These are phyloP conservation scores for Acrobasis repandana DNA, from an alignment of 2,888 invertebrate species.

Conservation along the genomic window DNA sequence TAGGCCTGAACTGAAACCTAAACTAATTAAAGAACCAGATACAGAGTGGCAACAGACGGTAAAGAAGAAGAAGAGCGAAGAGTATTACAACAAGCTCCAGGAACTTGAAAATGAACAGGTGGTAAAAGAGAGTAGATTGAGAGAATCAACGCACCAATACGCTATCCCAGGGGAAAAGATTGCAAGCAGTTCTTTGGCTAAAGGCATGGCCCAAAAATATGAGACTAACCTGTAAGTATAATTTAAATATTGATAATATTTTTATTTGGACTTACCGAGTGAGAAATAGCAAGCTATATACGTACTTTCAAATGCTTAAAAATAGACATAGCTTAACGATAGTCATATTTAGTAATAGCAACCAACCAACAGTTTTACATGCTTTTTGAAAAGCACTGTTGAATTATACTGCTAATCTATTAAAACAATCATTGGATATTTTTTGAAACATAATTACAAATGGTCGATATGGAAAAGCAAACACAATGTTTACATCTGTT, in stretches of 20 bases:
- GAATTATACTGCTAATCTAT: no score
- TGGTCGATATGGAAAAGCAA: no score
- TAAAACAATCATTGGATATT: no score
- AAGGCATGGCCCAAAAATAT: slow-evolving; percentile 94
- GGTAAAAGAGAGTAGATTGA: slow-evolving; percentile 89
- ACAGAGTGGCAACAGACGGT: slow-evolving; percentile 94
- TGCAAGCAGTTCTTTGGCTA: slow-evolving; percentile 88
- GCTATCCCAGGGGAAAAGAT: slow-evolving; percentile 93
- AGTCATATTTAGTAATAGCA: no score
- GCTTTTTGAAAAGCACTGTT: no score
- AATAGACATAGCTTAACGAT: no score
- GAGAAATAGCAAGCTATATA: no score
- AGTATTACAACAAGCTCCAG: slow-evolving; percentile 91
- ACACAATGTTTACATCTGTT: no score
- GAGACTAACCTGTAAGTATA: slow-evolving; percentile 91
- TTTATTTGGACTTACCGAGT: no score
- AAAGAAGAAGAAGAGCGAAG: slow-evolving; percentile 91
- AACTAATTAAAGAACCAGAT: slow-evolving; percentile 87
- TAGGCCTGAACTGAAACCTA: slow-evolving; percentile 85
- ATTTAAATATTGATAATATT: neutral
- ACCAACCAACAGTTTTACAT: no score
- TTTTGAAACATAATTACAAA: no score
- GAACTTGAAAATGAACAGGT: slow-evolving; percentile 93
- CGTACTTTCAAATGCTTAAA: no score
- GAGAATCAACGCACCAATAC: slow-evolving; percentile 91